A percentile compares a stretch with the other conserved stretches of the same genome.
These are phyloP conservation scores for Orussus abietinus DNA, from an alignment of 1,140 invertebrate species.

Conservation along the genomic window DNA sequence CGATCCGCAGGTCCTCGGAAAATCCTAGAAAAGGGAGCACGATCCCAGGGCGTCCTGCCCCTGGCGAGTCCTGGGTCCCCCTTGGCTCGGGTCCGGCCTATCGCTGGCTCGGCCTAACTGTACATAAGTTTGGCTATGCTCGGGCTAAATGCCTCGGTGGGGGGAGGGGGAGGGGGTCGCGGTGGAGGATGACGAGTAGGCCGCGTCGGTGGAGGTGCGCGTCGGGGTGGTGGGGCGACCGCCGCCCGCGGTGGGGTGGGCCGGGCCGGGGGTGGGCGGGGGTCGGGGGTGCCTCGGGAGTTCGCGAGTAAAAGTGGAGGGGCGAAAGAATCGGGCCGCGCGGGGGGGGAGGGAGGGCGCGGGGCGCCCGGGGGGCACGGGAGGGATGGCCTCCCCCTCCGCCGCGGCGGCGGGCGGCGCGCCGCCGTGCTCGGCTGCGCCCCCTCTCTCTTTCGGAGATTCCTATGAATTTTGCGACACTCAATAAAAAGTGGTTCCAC, in stretches of 20 bases:
- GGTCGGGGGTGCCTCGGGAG: not conserved
- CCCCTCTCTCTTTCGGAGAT: constrained; percentile 28
- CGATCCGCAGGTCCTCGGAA: too few relatives aligned
- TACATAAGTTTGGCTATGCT: constrained; percentile 50
- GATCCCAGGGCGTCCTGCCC: too few relatives aligned
- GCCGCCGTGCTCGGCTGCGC: constrained; percentile 9
- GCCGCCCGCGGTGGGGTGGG: not conserved
- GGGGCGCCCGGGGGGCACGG: constrained; percentile 8
- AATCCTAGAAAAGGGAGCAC: too few relatives aligned
- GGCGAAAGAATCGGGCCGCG: constrained; percentile 9
- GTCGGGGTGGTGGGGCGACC: not conserved
- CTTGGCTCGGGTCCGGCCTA: too few relatives aligned
- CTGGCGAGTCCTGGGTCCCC: too few relatives aligned
- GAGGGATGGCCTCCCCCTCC: constrained; percentile 15
- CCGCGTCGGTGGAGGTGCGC: not conserved
- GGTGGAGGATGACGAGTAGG: not conserved
- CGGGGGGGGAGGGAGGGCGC: constrained; percentile 19
- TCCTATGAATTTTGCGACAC: constrained; percentile 56
- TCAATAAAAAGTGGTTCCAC: constrained; percentile 56
- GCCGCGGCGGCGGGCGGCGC: constrained; percentile 1
- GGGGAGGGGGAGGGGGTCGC: constrained; percentile 12
- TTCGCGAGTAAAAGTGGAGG: constrained; percentile 1
- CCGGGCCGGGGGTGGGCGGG: constrained; percentile 4
- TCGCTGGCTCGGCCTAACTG: too few relatives aligned
- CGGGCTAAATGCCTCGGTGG: constrained; percentile 38